phyloP scores from a whole-genome alignment of 92 coral and sea anemone species.

The Pocillopora grandis region DNA sequence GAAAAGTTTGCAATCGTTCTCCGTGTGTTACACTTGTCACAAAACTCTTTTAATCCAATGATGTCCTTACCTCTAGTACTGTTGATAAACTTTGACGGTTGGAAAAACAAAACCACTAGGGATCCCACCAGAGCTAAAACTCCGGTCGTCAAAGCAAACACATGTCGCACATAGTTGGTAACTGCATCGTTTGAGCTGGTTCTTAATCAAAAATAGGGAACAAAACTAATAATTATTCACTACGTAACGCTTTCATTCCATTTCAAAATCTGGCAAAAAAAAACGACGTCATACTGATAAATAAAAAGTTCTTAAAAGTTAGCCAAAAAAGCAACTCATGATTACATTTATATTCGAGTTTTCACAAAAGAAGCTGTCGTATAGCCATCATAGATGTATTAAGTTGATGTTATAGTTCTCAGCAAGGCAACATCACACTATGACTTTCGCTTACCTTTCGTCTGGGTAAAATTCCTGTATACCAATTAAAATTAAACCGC shows the following conservation, averaged over 20 bases:
- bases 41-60: no score
- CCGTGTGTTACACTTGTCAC: no score
- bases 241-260: neutral
- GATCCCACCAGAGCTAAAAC: constrained; percentile 5
- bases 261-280: neutral
- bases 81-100: neutral
- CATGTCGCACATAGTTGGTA: neutral
- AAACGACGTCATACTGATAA: no score
- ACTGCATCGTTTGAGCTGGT: neutral
- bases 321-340: no score
- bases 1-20: no score
- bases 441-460: neutral
- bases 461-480: constrained; percentile 31
- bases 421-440: neutral
- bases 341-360: no score
- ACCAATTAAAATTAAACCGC: constrained; percentile 4
- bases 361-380: no score
- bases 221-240: neutral
- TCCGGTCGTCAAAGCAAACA: constrained; percentile 4
- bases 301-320: no score
- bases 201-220: neutral
- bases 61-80: neutral
- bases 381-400: no score
- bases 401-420: no score
- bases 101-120: neutral